Conservation (phyloP, 2,888 invertebrate genomes). For the Artemia sinica region DNA sequence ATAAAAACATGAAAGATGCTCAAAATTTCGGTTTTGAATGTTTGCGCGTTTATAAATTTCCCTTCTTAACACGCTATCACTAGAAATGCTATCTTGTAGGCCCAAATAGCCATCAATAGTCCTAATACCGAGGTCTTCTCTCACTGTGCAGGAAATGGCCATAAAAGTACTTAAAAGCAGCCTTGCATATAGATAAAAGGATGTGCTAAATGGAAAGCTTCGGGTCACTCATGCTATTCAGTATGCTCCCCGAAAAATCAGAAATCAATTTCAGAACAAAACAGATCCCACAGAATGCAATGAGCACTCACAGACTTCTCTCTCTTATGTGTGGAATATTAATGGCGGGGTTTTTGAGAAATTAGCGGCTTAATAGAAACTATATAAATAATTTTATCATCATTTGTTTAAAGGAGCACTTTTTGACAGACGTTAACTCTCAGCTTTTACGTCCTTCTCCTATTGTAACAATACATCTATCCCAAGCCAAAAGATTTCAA, state of each 20-base stretch:
- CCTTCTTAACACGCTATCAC: background rate
- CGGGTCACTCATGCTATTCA: background rate
- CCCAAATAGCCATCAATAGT: background rate
- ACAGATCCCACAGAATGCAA: no score
- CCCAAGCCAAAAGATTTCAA: no score
- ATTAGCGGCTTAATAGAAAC: no score
- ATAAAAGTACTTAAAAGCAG: background rate
- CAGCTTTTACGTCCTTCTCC: conserved; percentile 10
- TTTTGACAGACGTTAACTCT: conserved; percentile 6
- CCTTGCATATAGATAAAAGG: background rate
- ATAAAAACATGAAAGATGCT: background rate
- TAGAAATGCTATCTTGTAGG: background rate
- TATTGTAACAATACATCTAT: background rate
- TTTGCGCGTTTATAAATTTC: conserved; percentile 4
- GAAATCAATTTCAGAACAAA: background rate
- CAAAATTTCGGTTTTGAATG: background rate
- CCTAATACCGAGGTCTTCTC: background rate
- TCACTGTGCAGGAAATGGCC: background rate
- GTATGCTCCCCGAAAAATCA: background rate
- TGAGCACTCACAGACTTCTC: no score
- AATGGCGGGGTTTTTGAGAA: no score
- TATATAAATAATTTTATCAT: no score
- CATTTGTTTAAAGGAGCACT: background rate
- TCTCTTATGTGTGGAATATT: no score
- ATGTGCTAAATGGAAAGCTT: background rate